These are phyloP conservation scores for Clostera curtula DNA, from an alignment of 2,888 invertebrate genomes.

Conservation along the genomic window DNA sequence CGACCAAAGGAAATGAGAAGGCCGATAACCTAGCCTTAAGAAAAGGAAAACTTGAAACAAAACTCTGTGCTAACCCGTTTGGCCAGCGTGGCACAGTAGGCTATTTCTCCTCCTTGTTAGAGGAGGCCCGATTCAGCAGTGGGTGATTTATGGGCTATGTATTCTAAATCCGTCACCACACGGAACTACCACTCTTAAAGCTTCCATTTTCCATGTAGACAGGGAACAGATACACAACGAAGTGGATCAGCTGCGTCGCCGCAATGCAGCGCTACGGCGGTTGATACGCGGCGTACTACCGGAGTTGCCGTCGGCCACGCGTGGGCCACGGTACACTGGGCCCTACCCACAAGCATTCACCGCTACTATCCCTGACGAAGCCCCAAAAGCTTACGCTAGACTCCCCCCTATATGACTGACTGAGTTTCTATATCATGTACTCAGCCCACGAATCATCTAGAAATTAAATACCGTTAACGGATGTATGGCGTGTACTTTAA, in stretches of 20 bases:
- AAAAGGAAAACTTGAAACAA: too few relatives aligned
- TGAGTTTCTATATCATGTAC: not conserved
- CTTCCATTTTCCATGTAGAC: too few relatives aligned
- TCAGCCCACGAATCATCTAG: not conserved
- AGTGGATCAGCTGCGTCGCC: conserved; percentile 76
- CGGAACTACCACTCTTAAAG: too few relatives aligned
- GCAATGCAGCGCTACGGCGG: conserved; percentile 80
- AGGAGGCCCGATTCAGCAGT: too few relatives aligned
- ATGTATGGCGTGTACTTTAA: too few relatives aligned
- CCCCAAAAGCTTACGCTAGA: conserved; percentile 23
- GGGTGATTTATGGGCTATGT: too few relatives aligned
- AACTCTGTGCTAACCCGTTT: too few relatives aligned
- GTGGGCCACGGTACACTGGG: conserved; percentile 32
- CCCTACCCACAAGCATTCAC: conserved; percentile 30
- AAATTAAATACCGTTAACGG: not conserved
- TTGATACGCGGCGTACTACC: conserved; percentile 78
- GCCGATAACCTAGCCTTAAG: too few relatives aligned
- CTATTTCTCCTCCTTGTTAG: too few relatives aligned
- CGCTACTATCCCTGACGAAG: conserved; percentile 34
- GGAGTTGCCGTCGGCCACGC: conserved; percentile 28
- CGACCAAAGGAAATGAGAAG: too few relatives aligned
- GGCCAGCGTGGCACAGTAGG: too few relatives aligned
- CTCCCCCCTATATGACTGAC: conserved; percentile 47
- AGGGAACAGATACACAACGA: conserved; percentile 79
- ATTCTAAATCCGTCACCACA: too few relatives aligned